Conservation (phyloP, 2,888 invertebrate genomes). For the Clepsis dumicolana region DNA sequence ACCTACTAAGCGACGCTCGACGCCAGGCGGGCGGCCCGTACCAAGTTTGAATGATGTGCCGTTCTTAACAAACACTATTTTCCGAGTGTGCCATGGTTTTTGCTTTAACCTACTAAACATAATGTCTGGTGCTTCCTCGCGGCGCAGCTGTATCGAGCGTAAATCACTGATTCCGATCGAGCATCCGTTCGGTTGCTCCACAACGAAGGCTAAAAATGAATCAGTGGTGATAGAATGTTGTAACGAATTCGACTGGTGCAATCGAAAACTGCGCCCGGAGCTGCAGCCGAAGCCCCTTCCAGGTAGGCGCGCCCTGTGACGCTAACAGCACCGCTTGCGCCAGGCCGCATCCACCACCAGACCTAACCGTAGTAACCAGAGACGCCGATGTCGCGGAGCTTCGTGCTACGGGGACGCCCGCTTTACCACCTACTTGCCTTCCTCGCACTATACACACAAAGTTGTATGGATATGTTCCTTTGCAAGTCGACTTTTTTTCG, state of each 20-base stretch:
- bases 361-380: conserved; percentile 36
- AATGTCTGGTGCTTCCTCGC: conserved; percentile 84
- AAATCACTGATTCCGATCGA: conserved; percentile 91
- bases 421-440: neutral
- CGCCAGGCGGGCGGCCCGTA: conserved; percentile 55
- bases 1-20: conserved; percentile 74
- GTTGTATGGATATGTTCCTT: neutral
- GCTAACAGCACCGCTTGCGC: conserved; percentile 65
- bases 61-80: conserved; percentile 78
- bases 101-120: conserved; percentile 87
- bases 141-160: conserved; percentile 92
- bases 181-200: conserved; percentile 93
- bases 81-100: conserved; percentile 84
- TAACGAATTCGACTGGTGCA: conserved; percentile 91
- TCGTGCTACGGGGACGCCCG: conserved; percentile 16
- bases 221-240: conserved; percentile 94
- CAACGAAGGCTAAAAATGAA: conserved; percentile 90
- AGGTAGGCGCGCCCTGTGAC: conserved; percentile 86
- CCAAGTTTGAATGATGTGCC: conserved; percentile 79
- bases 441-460: neutral
- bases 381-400: conserved; percentile 20
- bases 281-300: conserved; percentile 87
- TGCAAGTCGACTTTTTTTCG: neutral
- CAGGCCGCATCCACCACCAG: conserved; percentile 18
- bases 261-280: conserved; percentile 89